Conservation (phyloP, 2,888 invertebrate species). For the Drosophila borealis region DNA sequence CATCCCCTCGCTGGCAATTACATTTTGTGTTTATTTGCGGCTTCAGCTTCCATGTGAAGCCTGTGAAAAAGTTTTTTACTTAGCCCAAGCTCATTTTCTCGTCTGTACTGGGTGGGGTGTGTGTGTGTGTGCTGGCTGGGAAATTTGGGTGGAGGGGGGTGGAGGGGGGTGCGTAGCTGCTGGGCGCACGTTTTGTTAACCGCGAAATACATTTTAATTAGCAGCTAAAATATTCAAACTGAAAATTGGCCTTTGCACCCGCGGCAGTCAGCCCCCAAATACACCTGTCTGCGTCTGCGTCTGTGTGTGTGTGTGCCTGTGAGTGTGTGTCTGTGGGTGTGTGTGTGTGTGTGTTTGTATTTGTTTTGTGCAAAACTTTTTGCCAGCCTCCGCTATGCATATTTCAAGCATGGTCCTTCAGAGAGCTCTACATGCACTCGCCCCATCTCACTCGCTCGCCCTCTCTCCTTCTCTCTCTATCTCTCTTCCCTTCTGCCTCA, state of each 20-base stretch:
- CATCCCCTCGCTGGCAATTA: conserved; percentile 33
- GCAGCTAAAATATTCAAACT: conserved; percentile 79
- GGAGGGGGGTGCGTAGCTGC: not conserved
- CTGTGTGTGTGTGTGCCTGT: not conserved
- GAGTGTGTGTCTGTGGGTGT: not conserved
- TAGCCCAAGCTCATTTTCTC: conserved; percentile 43
- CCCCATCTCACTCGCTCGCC: not conserved
- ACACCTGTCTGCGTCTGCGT: conserved; percentile 22
- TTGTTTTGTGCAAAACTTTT: conserved; percentile 51
- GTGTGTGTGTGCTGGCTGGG: too few relatives aligned
- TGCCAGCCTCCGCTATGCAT: conserved; percentile 58
- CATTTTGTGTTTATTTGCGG: conserved; percentile 74
- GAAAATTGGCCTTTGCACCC: conserved; percentile 73
- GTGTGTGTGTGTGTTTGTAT: conserved; percentile 6
- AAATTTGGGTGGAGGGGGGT: not conserved
- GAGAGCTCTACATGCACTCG: conserved; percentile 15
- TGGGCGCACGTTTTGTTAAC: conserved; percentile 68
- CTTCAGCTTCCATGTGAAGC: conserved; percentile 44
- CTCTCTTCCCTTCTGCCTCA: not conserved
- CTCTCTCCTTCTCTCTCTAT: not conserved
- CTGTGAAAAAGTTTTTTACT: conserved; percentile 38
- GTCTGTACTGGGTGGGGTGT: not conserved
- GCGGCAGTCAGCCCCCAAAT: conserved; percentile 22
- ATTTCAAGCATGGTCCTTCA: conserved; percentile 55
- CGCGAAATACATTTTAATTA: conserved; percentile 79